Evolutionary conservation across 2,113 vertebrate species (phyloP).

Genomic region (Oenanthe oenanthe): DNA sequence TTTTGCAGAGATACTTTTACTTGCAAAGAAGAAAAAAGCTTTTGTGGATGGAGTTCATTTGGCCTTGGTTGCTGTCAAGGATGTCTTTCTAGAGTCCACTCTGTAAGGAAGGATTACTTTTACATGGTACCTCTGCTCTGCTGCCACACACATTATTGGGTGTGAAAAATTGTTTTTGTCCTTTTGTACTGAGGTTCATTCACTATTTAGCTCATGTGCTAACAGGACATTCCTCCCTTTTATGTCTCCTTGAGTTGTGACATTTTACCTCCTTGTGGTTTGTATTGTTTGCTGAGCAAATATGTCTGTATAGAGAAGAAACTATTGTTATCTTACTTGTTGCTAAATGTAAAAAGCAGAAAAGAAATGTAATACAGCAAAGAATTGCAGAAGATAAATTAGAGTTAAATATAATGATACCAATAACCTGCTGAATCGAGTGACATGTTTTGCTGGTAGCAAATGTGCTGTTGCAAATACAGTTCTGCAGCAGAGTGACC

Average conservation of each 20-base stretch:
- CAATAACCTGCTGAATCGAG: not conserved
- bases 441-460: not conserved
- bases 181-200: constrained; percentile 17
- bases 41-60: not conserved
- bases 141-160: not conserved
- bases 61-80: not conserved
- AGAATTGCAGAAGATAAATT: not conserved
- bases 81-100: not conserved
- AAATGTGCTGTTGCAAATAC: not conserved
- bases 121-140: not conserved
- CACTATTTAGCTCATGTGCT: not conserved
- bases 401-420: not conserved
- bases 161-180: constrained; percentile 36
- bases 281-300: constrained; percentile 33
- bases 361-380: not conserved
- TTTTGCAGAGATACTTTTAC: not conserved
- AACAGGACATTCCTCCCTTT: not conserved
- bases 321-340: not conserved
- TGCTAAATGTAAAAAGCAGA: not conserved
- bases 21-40: not conserved
- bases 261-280: constrained; percentile 59
- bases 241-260: constrained; percentile 47
- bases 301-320: not conserved
- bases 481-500: not conserved
- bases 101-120: not conserved